A percentile compares a stretch with the other conserved stretches of the same genome.
phyloP scores from a whole-genome alignment of 2,113 vertebrate species.

The Cavia porcellus region DNA sequence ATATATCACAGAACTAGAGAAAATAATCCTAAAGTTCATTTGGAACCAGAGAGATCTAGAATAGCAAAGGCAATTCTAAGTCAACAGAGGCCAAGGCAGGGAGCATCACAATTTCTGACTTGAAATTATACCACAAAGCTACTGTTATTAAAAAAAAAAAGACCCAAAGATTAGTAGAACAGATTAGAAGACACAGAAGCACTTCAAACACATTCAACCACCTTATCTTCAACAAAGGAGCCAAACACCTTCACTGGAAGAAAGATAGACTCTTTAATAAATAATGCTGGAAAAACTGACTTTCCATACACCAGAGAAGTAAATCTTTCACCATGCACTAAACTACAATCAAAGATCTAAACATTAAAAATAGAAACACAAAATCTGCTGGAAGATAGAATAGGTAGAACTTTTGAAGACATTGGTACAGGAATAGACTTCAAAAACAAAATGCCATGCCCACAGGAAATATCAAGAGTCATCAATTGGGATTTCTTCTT shows the following conservation, averaged over 20 bases:
- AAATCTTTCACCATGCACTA: neutral
- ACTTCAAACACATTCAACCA: neutral
- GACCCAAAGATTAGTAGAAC: no score
- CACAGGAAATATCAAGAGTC: neutral
- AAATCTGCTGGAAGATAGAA: neutral
- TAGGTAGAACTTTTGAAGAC: neutral
- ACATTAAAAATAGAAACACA: neutral
- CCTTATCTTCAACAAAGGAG: neutral
- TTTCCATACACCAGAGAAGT: neutral
- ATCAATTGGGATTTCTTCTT: neutral
- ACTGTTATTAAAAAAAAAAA: neutral
- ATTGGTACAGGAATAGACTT: neutral
- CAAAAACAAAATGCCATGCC: neutral
- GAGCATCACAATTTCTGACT: neutral
- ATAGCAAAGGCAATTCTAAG: neutral
- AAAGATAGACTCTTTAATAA: neutral
- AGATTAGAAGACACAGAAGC: no score
- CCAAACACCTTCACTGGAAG: neutral
- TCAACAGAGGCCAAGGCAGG: neutral
- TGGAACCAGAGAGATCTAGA: neutral
- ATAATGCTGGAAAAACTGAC: neutral
- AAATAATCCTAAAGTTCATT: neutral
- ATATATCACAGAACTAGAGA: neutral
- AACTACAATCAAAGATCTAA: neutral
- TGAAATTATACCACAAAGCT: neutral